These are phyloP conservation scores for Apotomis turbidana DNA, from an alignment of 2,888 invertebrate genomes.

Conservation along the genomic window DNA sequence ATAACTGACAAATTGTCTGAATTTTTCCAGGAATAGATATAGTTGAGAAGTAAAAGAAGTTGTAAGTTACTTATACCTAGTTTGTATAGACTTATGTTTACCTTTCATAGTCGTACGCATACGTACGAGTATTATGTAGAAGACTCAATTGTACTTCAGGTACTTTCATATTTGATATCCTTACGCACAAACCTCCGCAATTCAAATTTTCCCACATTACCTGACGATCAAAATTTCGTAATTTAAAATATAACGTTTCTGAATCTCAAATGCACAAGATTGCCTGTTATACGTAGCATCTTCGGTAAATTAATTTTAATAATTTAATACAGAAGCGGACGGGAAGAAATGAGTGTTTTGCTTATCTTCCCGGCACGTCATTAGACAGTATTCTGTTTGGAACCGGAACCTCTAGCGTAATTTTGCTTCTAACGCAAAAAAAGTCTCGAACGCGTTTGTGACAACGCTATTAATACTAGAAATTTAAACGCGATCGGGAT, in stretches of 20 bases:
- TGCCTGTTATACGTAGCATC: constrained; percentile 31
- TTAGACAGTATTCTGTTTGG: constrained; percentile 54
- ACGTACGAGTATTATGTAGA: too few relatives aligned
- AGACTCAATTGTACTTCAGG: neutral
- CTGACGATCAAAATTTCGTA: neutral
- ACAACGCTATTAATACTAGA: too few relatives aligned
- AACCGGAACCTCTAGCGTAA: constrained; percentile 38
- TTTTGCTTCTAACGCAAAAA: too few relatives aligned
- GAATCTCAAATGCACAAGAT: constrained; percentile 17
- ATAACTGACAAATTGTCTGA: neutral
- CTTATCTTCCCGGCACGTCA: constrained; percentile 50
- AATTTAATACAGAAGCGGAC: constrained; percentile 50
- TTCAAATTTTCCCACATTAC: constrained; percentile 1
- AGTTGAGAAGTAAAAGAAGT: too few relatives aligned
- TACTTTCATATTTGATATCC: neutral
- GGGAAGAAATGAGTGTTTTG: constrained; percentile 49
- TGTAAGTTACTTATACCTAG: too few relatives aligned
- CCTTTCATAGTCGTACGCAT: too few relatives aligned
- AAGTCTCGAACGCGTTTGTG: too few relatives aligned
- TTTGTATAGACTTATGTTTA: too few relatives aligned
- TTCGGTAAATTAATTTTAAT: constrained; percentile 56
- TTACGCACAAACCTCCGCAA: neutral
- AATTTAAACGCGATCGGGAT: too few relatives aligned
- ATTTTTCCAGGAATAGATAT: neutral
- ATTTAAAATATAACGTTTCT: constrained; percentile 4